Evolutionary conservation across 2,113 vertebrate genomes (phyloP).

Genomic region (Labrus mixtus): DNA sequence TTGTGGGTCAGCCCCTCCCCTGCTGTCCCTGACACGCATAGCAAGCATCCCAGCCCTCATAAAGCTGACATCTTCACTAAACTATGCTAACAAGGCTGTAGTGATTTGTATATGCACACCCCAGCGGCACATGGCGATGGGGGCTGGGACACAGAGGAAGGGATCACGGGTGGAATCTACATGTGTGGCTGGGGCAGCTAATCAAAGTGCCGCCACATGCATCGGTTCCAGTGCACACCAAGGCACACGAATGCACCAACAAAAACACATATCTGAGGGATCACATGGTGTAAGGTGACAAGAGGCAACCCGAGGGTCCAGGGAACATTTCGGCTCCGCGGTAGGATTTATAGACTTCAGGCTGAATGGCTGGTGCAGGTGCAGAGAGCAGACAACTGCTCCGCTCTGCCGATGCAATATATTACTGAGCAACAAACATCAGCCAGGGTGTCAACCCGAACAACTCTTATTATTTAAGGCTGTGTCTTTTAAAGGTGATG

Average conservation of each 20-base stretch:
- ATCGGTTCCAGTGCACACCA: slow-evolving; percentile 32
- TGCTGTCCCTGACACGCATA: slow-evolving; percentile 76
- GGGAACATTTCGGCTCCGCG: slow-evolving; percentile 58
- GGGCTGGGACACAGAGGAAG: background rate
- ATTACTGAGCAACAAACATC: slow-evolving; percentile 72
- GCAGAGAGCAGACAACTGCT: slow-evolving; percentile 75
- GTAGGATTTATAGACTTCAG: slow-evolving; percentile 75
- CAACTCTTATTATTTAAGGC: slow-evolving; percentile 75
- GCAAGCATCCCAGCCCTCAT: slow-evolving; percentile 79
- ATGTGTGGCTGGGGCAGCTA: slow-evolving; percentile 44
- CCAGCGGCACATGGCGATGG: slow-evolving; percentile 61
- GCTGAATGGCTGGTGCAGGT: slow-evolving; percentile 74
- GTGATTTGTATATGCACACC: slow-evolving; percentile 84
- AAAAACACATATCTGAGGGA: slow-evolving; percentile 50
- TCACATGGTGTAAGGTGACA: slow-evolving; percentile 41
- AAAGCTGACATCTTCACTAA: slow-evolving; percentile 87
- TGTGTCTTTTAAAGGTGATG: slow-evolving; percentile 67
- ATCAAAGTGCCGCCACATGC: slow-evolving; percentile 67
- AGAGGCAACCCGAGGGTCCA: slow-evolving; percentile 42
- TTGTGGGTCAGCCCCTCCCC: slow-evolving; percentile 70
- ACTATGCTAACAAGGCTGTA: slow-evolving; percentile 85
- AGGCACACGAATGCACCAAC: slow-evolving; percentile 30
- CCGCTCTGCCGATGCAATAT: slow-evolving; percentile 63
- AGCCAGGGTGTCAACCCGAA: slow-evolving; percentile 68
- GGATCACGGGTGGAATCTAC: slow-evolving; percentile 49